A percentile compares a stretch with the other conserved stretches of the same genome.
phyloP scores from a whole-genome alignment of 1,140 invertebrate species.

The Papilio xuthus region DNA sequence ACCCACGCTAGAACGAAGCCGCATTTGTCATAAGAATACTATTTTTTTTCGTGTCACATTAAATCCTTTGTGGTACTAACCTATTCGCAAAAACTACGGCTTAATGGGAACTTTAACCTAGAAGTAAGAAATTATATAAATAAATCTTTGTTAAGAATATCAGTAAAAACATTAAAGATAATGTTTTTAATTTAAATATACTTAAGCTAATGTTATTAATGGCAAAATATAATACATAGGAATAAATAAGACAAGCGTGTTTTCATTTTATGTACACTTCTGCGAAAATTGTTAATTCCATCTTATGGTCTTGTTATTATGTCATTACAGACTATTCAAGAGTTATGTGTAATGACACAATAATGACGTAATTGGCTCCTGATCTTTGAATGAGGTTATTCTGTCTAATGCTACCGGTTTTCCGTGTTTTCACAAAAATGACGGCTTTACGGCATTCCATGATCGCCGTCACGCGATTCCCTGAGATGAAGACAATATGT shows the following conservation, averaged over 20 bases:
- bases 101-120: conserved; percentile 60
- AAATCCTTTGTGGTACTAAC: conserved; percentile 41
- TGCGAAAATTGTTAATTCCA: conserved; percentile 41
- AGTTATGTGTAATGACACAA: conserved; percentile 20
- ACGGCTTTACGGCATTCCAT: neutral
- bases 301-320: conserved; percentile 44
- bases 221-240: neutral
- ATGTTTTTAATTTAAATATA: neutral
- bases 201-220: neutral
- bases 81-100: conserved; percentile 58
- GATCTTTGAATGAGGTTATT: conserved; percentile 16
- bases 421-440: neutral
- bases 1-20: conserved; percentile 8
- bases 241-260: neutral
- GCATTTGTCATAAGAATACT: conserved; percentile 12
- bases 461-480: neutral
- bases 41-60: conserved; percentile 31
- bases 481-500: conserved; percentile 39
- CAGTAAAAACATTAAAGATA: conserved; percentile 1
- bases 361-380: conserved; percentile 40
- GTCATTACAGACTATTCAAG: conserved; percentile 39
- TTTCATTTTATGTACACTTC: neutral
- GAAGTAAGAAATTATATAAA: conserved; percentile 25
- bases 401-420: conserved; percentile 12
- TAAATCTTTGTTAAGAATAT: conserved; percentile 14